A percentile compares a stretch with the other conserved stretches of the same genome.
Conservation (phyloP, 1,140 invertebrate genomes). For the Drosophila ercepeae region DNA sequence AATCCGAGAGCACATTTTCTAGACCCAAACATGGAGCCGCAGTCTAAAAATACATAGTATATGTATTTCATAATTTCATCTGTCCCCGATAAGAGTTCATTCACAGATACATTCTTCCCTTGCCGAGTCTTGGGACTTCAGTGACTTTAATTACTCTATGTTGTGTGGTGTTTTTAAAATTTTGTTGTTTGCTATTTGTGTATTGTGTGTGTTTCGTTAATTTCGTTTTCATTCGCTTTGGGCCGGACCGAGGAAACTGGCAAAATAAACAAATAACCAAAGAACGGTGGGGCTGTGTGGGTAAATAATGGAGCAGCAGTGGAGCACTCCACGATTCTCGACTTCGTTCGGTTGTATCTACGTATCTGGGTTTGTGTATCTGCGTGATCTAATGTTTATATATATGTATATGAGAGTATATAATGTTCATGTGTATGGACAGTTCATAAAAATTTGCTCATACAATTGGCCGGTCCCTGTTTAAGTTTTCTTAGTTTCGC, state of each 20-base stretch:
- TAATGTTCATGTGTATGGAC: conserved; percentile 11
- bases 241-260: conserved; percentile 54
- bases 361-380: not conserved
- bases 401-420: conserved; percentile 5
- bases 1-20: conserved; percentile 24
- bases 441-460: conserved; percentile 70
- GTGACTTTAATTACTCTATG: conserved; percentile 27
- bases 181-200: conserved; percentile 51
- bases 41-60: conserved; percentile 35
- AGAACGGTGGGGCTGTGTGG: conserved; percentile 41
- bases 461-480: conserved; percentile 39
- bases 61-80: conserved; percentile 60
- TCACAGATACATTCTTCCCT: conserved; percentile 52
- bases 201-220: conserved; percentile 40
- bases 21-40: conserved; percentile 9
- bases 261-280: conserved; percentile 76
- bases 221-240: conserved; percentile 64
- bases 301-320: conserved; percentile 64
- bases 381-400: conserved; percentile 8
- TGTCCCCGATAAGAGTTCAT: conserved; percentile 73
- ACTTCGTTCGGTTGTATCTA: conserved; percentile 38
- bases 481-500: conserved; percentile 60
- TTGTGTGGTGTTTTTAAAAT: conserved; percentile 36
- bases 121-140: not conserved
- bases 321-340: conserved; percentile 47